Conservation (phyloP, 35 echinoderm and acorn worm species). For the Lytechinus variegatus region DNA sequence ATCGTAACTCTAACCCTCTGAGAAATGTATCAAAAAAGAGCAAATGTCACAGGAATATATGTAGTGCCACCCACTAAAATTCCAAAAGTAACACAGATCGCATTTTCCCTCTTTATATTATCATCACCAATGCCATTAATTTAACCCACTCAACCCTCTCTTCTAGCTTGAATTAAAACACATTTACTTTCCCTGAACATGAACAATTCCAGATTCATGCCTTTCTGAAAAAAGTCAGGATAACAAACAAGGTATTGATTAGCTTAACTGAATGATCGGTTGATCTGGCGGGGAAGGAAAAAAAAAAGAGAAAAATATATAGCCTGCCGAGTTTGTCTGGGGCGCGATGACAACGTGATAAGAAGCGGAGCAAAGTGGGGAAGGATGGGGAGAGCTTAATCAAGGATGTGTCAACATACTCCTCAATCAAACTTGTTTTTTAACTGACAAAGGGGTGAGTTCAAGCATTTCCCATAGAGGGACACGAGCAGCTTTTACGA, state of each 20-base stretch:
- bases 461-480: too few species aligned
- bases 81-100: too few species aligned
- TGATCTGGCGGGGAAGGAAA: constrained; percentile 21
- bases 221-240: background rate
- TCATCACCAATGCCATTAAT: too few species aligned
- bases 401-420: constrained; percentile 22
- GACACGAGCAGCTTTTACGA: too few species aligned
- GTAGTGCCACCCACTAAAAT: too few species aligned
- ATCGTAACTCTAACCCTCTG: too few species aligned
- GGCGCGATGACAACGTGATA: constrained; percentile 15
- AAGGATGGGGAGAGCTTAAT: constrained; percentile 9
- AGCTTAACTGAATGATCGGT: background rate
- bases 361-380: background rate
- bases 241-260: constrained; percentile 40
- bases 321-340: background rate
- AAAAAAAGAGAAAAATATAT: background rate
- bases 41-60: too few species aligned
- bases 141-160: background rate
- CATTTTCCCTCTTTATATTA: too few species aligned
- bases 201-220: background rate
- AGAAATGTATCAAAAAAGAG: too few species aligned
- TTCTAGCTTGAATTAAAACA: background rate
- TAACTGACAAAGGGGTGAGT: background rate
- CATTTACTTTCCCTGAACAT: background rate
- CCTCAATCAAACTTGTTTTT: constrained; percentile 43